Evolutionary conservation across 1,140 invertebrate species (phyloP).

Genomic region (Drosophila kohkoa): DNA sequence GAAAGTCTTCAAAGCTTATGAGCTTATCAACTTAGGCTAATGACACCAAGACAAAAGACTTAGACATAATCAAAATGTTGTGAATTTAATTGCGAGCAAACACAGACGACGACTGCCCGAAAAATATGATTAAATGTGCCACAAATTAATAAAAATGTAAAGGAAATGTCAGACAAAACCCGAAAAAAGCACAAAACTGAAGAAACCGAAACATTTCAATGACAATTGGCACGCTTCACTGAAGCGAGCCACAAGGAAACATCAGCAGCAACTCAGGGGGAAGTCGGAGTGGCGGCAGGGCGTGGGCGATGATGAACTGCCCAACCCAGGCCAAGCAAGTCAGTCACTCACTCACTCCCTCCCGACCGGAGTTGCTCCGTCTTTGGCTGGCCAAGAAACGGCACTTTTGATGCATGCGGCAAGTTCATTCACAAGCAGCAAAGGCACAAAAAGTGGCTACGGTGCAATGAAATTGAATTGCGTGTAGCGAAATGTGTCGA

Average conservation of each 20-base stretch:
- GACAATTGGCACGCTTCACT: constrained; percentile 80
- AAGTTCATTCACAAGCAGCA: constrained; percentile 68
- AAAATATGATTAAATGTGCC: constrained; percentile 23
- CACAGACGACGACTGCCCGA: not conserved
- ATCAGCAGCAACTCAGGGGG: constrained; percentile 9
- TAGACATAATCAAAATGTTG: constrained; percentile 1
- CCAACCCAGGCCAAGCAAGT: constrained; percentile 23
- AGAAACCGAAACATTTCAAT: constrained; percentile 78
- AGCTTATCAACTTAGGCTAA: not conserved
- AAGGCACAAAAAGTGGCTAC: constrained; percentile 50
- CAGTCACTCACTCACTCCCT: not conserved
- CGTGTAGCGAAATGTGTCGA: constrained; percentile 51
- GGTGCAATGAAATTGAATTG: constrained; percentile 73
- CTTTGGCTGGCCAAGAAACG: constrained; percentile 51
- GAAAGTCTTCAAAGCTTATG: not conserved
- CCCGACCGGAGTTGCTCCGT: constrained; percentile 28
- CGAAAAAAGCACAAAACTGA: constrained; percentile 53
- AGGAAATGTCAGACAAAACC: constrained; percentile 33
- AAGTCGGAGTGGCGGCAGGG: constrained; percentile 24
- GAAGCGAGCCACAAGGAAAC: constrained; percentile 58
- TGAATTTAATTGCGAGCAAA: constrained; percentile 11
- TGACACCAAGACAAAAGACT: not conserved
- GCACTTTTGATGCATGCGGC: constrained; percentile 61
- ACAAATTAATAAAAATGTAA: constrained; percentile 30
- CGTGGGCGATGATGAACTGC: constrained; percentile 76